These are phyloP conservation scores for Danaus chrysippus DNA, from an alignment of 2,888 invertebrate genomes.

Conservation along the genomic window DNA sequence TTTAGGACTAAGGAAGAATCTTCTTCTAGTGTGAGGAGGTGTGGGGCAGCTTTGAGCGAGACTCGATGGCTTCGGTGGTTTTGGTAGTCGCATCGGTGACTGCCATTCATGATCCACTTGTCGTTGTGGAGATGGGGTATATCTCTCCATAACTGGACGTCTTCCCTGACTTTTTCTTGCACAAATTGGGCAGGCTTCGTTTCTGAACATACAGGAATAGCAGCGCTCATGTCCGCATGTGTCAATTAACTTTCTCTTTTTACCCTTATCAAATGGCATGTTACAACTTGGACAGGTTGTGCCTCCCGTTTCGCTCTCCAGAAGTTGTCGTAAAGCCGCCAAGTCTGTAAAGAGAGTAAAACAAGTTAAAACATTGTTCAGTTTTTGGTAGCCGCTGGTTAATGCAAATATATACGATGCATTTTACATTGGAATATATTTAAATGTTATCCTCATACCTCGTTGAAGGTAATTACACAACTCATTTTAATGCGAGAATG, in stretches of 20 bases:
- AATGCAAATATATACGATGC: slow-evolving; percentile 14
- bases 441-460: slow-evolving; percentile 26
- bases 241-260: slow-evolving; percentile 96
- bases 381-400: slow-evolving; percentile 15
- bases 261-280: slow-evolving; percentile 97
- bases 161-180: slow-evolving; percentile 64
- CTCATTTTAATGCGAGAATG: slow-evolving; percentile 30
- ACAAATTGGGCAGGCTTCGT: slow-evolving; percentile 94
- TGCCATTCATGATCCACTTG: slow-evolving; percentile 66
- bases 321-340: slow-evolving; percentile 88
- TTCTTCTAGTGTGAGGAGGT: slow-evolving; percentile 86
- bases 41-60: slow-evolving; percentile 88
- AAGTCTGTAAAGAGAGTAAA: slow-evolving; percentile 82
- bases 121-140: slow-evolving; percentile 69
- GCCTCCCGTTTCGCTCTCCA: slow-evolving; percentile 86
- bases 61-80: slow-evolving; percentile 78
- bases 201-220: slow-evolving; percentile 96
- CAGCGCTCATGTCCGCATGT: slow-evolving; percentile 97
- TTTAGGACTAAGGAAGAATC: slow-evolving; percentile 90
- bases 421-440: slow-evolving; percentile 25
- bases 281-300: slow-evolving; percentile 90
- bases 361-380: slow-evolving; percentile 16
- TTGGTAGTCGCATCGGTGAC: slow-evolving; percentile 78
- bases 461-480: slow-evolving; percentile 29
- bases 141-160: slow-evolving; percentile 68